phyloP scores from a whole-genome alignment of 2,797 vertebrate genomes.

The Borostomias antarcticus region DNA sequence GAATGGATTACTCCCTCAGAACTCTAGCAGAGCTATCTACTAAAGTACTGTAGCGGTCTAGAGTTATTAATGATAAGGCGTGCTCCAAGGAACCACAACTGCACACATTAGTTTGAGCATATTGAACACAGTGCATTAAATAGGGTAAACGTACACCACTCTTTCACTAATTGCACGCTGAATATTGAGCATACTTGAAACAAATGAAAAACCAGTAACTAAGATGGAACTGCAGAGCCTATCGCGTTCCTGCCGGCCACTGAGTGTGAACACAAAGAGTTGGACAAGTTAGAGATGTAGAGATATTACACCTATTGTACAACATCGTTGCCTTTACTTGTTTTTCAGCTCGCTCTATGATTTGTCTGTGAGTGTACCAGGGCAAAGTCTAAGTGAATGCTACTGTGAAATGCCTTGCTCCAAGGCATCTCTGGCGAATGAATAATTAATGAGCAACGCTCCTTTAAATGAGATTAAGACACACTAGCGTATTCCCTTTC shows the following conservation, averaged over 20 bases:
- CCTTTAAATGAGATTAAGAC: conserved; percentile 73
- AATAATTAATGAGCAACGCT: conserved; percentile 71
- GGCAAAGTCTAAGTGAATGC: conserved; percentile 37
- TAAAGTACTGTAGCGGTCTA: conserved; percentile 30
- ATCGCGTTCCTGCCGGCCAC: conserved; percentile 34
- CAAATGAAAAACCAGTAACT: conserved; percentile 45
- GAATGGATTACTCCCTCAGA: conserved; percentile 21
- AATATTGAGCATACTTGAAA: conserved; percentile 46
- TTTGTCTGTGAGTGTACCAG: conserved; percentile 28
- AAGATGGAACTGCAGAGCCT: conserved; percentile 35
- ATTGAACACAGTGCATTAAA: conserved; percentile 33
- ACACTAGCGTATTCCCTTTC: conserved; percentile 67
- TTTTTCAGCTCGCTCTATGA: conserved; percentile 41
- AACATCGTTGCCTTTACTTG: conserved; percentile 47
- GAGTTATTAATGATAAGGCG: conserved; percentile 48
- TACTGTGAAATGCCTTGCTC: conserved; percentile 31
- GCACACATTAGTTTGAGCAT: conserved; percentile 38
- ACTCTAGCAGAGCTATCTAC: conserved; percentile 37
- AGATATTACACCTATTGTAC: conserved; percentile 12
- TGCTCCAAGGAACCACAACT: conserved; percentile 39
- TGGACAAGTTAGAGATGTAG: conserved; percentile 31
- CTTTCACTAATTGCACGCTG: conserved; percentile 54
- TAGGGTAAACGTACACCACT: conserved; percentile 37
- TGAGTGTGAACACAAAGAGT: conserved; percentile 36
- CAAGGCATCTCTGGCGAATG: conserved; percentile 58